Base-by-base conservation (phyloP, 2,888 invertebrate species). In the Nomada ruficornis region DNA sequence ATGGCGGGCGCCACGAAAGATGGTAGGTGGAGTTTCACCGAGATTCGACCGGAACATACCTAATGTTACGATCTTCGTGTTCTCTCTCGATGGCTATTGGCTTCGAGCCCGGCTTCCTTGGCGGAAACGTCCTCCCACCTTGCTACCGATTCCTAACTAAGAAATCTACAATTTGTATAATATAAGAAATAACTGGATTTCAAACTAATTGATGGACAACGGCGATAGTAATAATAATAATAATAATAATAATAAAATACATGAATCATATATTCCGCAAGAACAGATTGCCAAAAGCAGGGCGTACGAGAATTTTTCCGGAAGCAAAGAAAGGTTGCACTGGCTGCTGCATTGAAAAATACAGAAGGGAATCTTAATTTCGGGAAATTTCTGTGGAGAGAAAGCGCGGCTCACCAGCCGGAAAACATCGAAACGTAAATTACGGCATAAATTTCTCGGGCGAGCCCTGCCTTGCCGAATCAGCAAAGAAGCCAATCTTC, bases 1-100 rank as follows among this genome's bases (percentile, higher is more conserved):
- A 86, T 87, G 79, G 74, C 18, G 54, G 23, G 42, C 60, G 29
- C 29, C 52, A 47, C 64, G 82, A 62, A 84, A 85, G 74, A 80
- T 52, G 77, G 68, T 59, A 63, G 77, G 64, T 50, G 64, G 71
- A 68, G 70, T 68, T 68, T 63, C 75, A 44, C 50, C 65, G 79
- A 67, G 84, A 82, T 72, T 86, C 84, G 68, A 83, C 84, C 87
- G 85, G 89, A 89, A 90, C 84, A 86, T 84, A 88, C 88, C 90
- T 87, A 91, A 88, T 76, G 87, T 85, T 89, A 85, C 88, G 84
- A 86, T 82, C 76, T 82, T 80, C 76, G 68, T 9, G 15, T 68
- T 54, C 72, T 80, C 68, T 54, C 72, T 80, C 65, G 63, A 77
- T 65, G 65, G 77, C 59, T 80, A 88, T 89, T 89, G 89, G 89